Conservation (phyloP, 2,888 invertebrate species). For the Bibio marci region DNA sequence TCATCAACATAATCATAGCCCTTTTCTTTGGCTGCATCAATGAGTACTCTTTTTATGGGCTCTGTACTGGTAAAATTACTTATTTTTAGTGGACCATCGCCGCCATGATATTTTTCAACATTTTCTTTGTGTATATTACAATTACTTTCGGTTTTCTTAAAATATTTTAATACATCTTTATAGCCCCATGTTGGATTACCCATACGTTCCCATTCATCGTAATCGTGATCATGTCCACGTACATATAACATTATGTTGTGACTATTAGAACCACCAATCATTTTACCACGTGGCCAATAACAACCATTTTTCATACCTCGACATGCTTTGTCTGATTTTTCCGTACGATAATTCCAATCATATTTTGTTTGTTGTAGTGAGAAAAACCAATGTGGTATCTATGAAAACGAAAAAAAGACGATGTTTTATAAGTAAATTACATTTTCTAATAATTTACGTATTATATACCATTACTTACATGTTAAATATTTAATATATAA, state of each 20-base stretch:
- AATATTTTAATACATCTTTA: conserved; percentile 54
- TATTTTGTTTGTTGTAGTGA: conserved; percentile 11
- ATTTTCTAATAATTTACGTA: no score
- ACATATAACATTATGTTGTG: conserved; percentile 45
- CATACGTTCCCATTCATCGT: conserved; percentile 57
- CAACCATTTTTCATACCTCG: conserved; percentile 17
- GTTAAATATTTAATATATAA: conserved; percentile 17
- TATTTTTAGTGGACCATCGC: background rate
- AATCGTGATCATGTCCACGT: conserved; percentile 62
- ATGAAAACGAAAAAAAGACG: no score
- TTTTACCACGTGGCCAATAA: conserved; percentile 45
- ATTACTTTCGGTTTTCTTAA: conserved; percentile 65
- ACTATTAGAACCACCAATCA: conserved; percentile 41
- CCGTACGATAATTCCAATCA: conserved; percentile 18
- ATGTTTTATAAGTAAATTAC: no score
- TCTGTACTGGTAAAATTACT: conserved; percentile 1
- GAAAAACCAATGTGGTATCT: conserved; percentile 12
- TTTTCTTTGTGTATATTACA: background rate
- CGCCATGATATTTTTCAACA: background rate
- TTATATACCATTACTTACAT: background rate
- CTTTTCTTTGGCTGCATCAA: conserved; percentile 41
- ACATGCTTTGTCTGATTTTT: conserved; percentile 14
- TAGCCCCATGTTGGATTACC: conserved; percentile 72
- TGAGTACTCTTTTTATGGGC: conserved; percentile 38
- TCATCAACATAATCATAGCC: conserved; percentile 45